These are phyloP conservation scores for Graphium colonna DNA, from an alignment of 2,888 invertebrate species.

Conservation along the genomic window DNA sequence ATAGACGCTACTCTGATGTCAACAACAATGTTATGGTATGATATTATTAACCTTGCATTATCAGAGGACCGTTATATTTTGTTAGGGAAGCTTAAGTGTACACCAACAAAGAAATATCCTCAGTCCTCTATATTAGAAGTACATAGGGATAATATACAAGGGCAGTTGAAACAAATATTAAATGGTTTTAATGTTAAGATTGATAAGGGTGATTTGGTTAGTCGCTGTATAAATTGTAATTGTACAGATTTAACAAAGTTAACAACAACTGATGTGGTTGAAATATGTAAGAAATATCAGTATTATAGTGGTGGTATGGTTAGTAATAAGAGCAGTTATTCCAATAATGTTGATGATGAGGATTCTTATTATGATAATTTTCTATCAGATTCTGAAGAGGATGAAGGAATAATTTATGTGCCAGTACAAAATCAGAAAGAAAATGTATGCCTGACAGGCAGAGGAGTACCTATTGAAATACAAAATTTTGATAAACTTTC, in stretches of 20 bases:
- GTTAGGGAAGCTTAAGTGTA: constrained; percentile 61
- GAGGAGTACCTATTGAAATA: constrained; percentile 78
- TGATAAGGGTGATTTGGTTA: constrained; percentile 83
- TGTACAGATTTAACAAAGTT: constrained; percentile 48
- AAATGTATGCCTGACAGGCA: constrained; percentile 65
- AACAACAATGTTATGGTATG: constrained; percentile 73
- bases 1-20: constrained; percentile 83
- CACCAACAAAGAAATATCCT: constrained; percentile 78
- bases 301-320: constrained; percentile 28
- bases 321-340: constrained; percentile 29
- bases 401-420: constrained; percentile 48
- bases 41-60: constrained; percentile 59
- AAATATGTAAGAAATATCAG: constrained; percentile 48
- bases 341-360: constrained; percentile 47
- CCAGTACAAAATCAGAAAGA: constrained; percentile 29
- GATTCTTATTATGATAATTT: constrained; percentile 56
- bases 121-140: constrained; percentile 79
- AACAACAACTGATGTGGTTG: constrained; percentile 45
- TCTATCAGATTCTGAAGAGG: constrained; percentile 64
- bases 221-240: constrained; percentile 85
- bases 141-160: constrained; percentile 65
- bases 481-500: constrained; percentile 67
- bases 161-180: constrained; percentile 84
- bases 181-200: constrained; percentile 83
- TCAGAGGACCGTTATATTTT: constrained; percentile 58